phyloP scores from a whole-genome alignment of 2,797 vertebrate species.

The Orientallactaga sibirica region DNA sequence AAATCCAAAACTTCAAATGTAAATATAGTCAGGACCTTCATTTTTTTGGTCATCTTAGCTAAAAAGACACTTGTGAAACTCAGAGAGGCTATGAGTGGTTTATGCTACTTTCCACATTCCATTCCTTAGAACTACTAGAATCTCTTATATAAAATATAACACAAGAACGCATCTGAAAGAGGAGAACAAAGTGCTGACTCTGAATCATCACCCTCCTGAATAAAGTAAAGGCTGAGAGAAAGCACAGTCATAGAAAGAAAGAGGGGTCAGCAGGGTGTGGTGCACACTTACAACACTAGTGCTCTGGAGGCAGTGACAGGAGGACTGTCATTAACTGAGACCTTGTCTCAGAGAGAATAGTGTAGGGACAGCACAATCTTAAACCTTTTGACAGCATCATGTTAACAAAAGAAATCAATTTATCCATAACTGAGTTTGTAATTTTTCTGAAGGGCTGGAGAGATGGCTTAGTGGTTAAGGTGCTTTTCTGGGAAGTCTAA shows the following conservation, averaged over 20 bases:
- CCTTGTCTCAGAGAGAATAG: no score
- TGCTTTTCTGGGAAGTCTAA: no score
- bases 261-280: no score
- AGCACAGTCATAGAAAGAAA: background rate
- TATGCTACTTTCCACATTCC: background rate
- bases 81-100: background rate
- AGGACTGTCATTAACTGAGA: no score
- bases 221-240: background rate
- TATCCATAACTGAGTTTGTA: background rate
- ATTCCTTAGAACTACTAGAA: slow-evolving; percentile 3
- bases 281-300: no score
- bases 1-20: slow-evolving; percentile 50
- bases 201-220: slow-evolving; percentile 2
- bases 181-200: background rate
- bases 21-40: slow-evolving; percentile 42
- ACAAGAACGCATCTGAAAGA: background rate
- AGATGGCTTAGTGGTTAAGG: no score
- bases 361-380: background rate
- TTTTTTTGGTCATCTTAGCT: slow-evolving; percentile 36
- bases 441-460: slow-evolving; percentile 33
- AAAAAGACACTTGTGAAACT: slow-evolving; percentile 51
- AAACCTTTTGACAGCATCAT: background rate
- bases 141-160: background rate
- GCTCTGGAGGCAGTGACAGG: no score
- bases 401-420: background rate